These are phyloP conservation scores for Hoplodrina ambigua DNA, from an alignment of 2,888 invertebrate species.

Conservation along the genomic window DNA sequence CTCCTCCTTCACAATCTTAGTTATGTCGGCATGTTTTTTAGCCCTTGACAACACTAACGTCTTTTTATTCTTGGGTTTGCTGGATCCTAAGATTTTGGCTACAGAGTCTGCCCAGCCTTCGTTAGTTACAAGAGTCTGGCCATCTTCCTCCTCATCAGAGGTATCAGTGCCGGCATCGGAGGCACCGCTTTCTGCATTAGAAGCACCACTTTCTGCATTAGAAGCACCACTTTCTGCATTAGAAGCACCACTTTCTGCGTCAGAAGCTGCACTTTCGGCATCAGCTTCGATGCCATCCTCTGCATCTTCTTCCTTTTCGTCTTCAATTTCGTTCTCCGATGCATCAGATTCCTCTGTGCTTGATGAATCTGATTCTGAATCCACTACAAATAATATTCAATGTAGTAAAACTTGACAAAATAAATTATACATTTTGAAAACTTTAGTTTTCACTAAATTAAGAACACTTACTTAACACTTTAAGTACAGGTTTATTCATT, in stretches of 20 bases:
- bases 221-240: constrained; percentile 68
- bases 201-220: constrained; percentile 67
- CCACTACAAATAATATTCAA: constrained; percentile 65
- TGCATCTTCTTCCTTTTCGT: constrained; percentile 54
- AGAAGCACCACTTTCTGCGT: constrained; percentile 45
- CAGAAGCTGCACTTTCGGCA: constrained; percentile 46
- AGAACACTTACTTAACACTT: constrained; percentile 76
- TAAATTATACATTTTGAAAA: background rate
- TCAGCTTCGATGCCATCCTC: constrained; percentile 48
- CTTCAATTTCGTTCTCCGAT: constrained; percentile 74
- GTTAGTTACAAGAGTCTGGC: constrained; percentile 85
- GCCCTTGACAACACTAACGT: constrained; percentile 94
- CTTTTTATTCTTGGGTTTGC: constrained; percentile 94
- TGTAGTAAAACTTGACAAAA: background rate
- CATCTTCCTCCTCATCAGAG: constrained; percentile 55
- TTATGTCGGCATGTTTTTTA: constrained; percentile 92
- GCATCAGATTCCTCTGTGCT: constrained; percentile 73
- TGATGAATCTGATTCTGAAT: constrained; percentile 77
- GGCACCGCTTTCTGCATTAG: constrained; percentile 67
- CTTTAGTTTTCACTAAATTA: background rate
- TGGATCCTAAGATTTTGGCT: constrained; percentile 93
- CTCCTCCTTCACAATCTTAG: constrained; percentile 83
- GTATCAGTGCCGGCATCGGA: constrained; percentile 68
- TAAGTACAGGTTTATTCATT: constrained; percentile 79
- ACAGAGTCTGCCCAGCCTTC: constrained; percentile 96